Percentiles rank a stretch among this genome's conserved stretches.
Evolutionary conservation across 2,888 invertebrate genomes (phyloP).

Genomic region (Pomacea canaliculata): DNA sequence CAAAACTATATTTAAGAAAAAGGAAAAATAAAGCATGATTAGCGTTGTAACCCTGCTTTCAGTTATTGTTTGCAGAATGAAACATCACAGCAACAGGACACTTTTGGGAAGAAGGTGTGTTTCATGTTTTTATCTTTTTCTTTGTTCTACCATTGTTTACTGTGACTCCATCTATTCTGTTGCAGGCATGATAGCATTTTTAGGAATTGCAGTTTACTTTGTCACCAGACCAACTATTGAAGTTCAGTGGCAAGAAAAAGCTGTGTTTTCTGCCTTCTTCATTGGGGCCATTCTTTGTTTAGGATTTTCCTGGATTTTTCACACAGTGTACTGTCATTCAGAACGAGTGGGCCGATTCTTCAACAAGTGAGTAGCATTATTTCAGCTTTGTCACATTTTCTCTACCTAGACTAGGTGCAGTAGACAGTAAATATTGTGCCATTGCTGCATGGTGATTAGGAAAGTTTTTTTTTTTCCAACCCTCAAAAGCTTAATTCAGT

Average conservation of each 20-base stretch:
- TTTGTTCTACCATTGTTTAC: no score
- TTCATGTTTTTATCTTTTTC: no score
- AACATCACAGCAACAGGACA: no score
- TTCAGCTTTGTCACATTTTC: not conserved
- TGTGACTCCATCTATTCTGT: conserved; percentile 37
- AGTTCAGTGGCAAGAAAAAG: conserved; percentile 79
- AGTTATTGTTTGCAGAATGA: no score
- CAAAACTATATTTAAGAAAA: no score
- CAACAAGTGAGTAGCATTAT: conserved; percentile 80
- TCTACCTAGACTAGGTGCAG: not conserved
- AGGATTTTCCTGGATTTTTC: conserved; percentile 96
- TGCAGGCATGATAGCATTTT: conserved; percentile 72
- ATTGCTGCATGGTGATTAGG: no score
- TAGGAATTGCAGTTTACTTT: conserved; percentile 84
- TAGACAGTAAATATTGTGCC: no score
- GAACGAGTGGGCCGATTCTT: conserved; percentile 96
- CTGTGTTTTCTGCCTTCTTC: conserved; percentile 93
- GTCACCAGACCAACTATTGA: conserved; percentile 89
- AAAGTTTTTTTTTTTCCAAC: no score
- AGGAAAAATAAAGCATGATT: no score
- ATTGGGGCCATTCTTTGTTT: conserved; percentile 96
- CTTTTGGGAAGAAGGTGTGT: no score
- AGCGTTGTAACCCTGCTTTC: no score
- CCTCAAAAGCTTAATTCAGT: no score
- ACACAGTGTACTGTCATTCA: conserved; percentile 98